phyloP scores from a whole-genome alignment of 2,797 vertebrate genomes.

The Myiothlypis coronata region DNA sequence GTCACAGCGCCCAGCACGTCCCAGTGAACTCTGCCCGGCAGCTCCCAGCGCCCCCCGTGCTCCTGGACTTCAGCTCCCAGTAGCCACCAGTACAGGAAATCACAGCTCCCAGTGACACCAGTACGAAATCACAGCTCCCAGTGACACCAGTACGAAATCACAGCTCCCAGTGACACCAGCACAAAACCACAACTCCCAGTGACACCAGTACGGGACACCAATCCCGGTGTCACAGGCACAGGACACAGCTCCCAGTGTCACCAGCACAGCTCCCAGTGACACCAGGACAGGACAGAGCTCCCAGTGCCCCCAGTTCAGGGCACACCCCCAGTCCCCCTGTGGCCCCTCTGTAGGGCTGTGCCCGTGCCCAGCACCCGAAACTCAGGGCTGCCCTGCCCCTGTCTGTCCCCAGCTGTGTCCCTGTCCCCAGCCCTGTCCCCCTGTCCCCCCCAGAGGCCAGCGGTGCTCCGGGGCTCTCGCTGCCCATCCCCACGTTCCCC shows the following conservation, averaged over 20 bases:
- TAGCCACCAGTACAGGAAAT: background rate
- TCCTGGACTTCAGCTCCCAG: background rate
- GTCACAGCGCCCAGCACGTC: background rate
- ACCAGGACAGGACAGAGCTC: too few species aligned
- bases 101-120: too few species aligned
- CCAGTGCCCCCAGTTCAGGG: background rate
- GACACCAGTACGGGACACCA: too few species aligned
- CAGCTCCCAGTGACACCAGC: background rate
- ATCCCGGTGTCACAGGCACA: accelerated
- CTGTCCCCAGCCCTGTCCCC: background rate
- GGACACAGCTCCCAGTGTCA: background rate
- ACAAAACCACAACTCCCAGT: background rate
- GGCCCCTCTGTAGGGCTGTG: background rate
- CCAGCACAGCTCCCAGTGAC: too few species aligned
- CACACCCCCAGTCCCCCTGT: too few species aligned
- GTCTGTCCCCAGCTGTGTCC: accelerated
- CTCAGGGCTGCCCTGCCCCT: background rate
- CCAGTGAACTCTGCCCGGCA: background rate
- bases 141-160: too few species aligned
- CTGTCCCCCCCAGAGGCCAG: background rate
- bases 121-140: background rate
- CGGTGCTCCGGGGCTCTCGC: background rate
- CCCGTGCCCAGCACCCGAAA: background rate
- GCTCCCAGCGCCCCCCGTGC: background rate
- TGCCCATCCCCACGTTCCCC: background rate